These are phyloP conservation scores for Eupsilia transversa DNA, from an alignment of 2,888 invertebrate genomes.

Conservation along the genomic window DNA sequence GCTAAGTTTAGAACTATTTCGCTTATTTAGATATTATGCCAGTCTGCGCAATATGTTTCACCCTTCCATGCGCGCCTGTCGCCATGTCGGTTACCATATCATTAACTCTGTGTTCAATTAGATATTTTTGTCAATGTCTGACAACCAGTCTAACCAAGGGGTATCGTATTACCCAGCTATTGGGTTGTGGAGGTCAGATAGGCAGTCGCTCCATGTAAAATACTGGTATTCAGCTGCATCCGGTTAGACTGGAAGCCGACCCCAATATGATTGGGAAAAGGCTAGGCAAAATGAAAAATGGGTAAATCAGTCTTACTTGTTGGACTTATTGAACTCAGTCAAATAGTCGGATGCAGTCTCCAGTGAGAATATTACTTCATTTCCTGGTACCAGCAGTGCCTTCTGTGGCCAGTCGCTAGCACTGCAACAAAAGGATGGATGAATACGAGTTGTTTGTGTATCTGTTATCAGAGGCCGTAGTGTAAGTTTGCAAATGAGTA, in stretches of 20 bases:
- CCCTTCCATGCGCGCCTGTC: not conserved
- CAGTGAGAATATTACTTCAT: conserved; percentile 98
- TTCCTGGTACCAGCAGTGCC: conserved; percentile 96
- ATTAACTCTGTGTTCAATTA: not conserved
- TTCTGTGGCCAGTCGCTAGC: conserved; percentile 96
- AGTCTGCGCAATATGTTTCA: not conserved
- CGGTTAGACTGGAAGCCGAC: too few relatives aligned
- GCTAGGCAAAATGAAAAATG: too few relatives aligned
- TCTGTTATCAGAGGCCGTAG: too few relatives aligned
- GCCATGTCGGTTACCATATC: not conserved
- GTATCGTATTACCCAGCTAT: too few relatives aligned
- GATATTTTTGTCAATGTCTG: not conserved
- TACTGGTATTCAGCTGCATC: too few relatives aligned
- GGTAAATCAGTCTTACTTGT: too few relatives aligned
- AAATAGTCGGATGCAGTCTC: conserved; percentile 99
- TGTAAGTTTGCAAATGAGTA: too few relatives aligned
- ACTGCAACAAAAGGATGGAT: conserved; percentile 73
- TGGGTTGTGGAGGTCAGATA: too few relatives aligned
- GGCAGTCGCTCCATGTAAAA: too few relatives aligned
- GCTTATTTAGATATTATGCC: not conserved
- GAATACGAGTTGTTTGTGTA: not conserved
- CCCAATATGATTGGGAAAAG: too few relatives aligned
- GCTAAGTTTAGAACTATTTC: not conserved
- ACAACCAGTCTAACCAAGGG: too few relatives aligned
- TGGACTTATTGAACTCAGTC: conserved; percentile 94